Evolutionary conservation across 2,797 vertebrate species (phyloP).

Genomic region (Pseudochaenichthys georgianus): DNA sequence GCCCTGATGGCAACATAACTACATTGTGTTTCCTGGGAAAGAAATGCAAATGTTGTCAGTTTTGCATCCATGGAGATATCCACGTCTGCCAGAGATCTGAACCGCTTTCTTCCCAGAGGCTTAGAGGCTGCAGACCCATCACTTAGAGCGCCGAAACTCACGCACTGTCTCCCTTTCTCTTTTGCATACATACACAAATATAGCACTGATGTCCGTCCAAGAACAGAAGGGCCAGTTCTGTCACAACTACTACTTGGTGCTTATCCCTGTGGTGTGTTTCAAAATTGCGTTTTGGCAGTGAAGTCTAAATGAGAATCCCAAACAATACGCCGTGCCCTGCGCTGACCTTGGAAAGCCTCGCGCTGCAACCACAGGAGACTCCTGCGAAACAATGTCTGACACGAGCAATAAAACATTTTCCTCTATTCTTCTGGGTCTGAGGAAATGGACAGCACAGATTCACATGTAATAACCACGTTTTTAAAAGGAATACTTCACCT

Average conservation of each 20-base stretch:
- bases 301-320: slow-evolving; percentile 19
- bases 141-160: background rate
- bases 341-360: slow-evolving; percentile 37
- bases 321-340: slow-evolving; percentile 30
- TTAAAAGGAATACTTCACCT: no score
- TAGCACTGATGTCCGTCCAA: slow-evolving; percentile 8
- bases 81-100: slow-evolving; percentile 52
- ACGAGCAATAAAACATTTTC: background rate
- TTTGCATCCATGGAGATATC: slow-evolving; percentile 63
- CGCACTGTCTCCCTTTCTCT: background rate
- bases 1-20: slow-evolving; percentile 64
- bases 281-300: slow-evolving; percentile 4
- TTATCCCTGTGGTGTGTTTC: slow-evolving; percentile 34
- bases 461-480: background rate
- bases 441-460: background rate
- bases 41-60: slow-evolving; percentile 57
- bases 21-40: slow-evolving; percentile 50
- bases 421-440: background rate
- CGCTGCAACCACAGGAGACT: slow-evolving; percentile 20
- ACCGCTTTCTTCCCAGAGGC: slow-evolving; percentile 36
- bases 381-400: slow-evolving; percentile 3
- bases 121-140: slow-evolving; percentile 24
- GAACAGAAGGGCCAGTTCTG: slow-evolving; percentile 7
- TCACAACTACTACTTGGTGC: slow-evolving; percentile 20
- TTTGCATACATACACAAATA: slow-evolving; percentile 13